Conservation (phyloP, 2,888 invertebrate species). For the Corbicula japonica region DNA sequence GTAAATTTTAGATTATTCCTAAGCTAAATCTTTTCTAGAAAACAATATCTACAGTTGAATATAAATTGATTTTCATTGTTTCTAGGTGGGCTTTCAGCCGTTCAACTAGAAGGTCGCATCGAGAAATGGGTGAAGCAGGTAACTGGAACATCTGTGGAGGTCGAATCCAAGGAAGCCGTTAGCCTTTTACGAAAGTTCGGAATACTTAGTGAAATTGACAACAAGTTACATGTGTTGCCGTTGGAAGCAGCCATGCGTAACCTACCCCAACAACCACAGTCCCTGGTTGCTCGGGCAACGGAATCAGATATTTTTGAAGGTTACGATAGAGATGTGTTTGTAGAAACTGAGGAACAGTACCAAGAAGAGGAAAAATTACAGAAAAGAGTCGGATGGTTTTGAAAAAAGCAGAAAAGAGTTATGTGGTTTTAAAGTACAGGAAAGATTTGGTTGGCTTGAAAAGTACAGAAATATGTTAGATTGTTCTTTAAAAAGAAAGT, state of each 20-base stretch:
- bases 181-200: slow-evolving; percentile 78
- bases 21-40: no score
- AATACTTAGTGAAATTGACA: slow-evolving; percentile 75
- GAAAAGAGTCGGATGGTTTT: slow-evolving; percentile 81
- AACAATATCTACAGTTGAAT: no score
- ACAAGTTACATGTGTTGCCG: slow-evolving; percentile 81
- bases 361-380: slow-evolving; percentile 77
- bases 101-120: slow-evolving; percentile 75
- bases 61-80: no score
- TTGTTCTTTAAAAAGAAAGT: no score
- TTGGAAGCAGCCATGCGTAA: slow-evolving; percentile 80
- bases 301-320: slow-evolving; percentile 83
- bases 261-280: slow-evolving; percentile 80
- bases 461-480: no score
- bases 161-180: slow-evolving; percentile 81
- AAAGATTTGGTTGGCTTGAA: no score
- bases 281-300: slow-evolving; percentile 75
- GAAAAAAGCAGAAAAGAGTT: neutral
- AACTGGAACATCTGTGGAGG: slow-evolving; percentile 76
- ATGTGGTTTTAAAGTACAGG: no score
- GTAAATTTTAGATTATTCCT: no score
- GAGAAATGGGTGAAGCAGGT: slow-evolving; percentile 81
- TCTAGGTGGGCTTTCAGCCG: slow-evolving; percentile 79
- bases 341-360: slow-evolving; percentile 82
- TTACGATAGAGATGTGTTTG: slow-evolving; percentile 81